Evolutionary conservation across 2,113 vertebrate species (phyloP), one percentile per base, ranked within the genome.

Genomic region (Entomyzon cyanotis): DNA sequence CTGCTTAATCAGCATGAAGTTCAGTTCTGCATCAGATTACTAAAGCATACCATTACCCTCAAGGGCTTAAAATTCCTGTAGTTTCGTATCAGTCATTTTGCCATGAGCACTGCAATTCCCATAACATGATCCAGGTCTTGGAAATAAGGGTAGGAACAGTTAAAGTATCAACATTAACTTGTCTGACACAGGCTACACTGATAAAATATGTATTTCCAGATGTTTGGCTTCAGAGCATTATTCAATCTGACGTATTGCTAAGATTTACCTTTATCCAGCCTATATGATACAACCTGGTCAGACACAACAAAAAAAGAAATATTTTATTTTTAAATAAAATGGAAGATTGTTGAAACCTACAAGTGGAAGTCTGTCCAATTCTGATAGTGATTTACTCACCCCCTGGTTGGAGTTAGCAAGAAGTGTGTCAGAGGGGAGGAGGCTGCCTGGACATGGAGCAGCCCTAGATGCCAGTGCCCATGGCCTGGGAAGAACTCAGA

Each of bases 161-260:
- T 65, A 58, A 82, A 96, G 53, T 96, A 94, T 59, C 81, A 91
- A 62, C 81, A 81, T 86, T 92, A 92, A 33, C 64, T 78, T 87
- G 70, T 92, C 81, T 93, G 82, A 91, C 90, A 70, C 24, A 67
- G 80, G 39, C 69, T 89, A 67, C 23, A 44, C 42, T 89, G 90
- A 96, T 96, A 96, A 93, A 95, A 94, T 93, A 94, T 89, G 21
- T 73, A 92, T 94, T 97, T 94, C 87, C 95, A 91, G 89, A 94
- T 75, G 91, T 95, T 96, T 96, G 77, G 76, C 92, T 89, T 46
- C 82, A 75, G 49, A 95, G 35, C 53, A 75, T 94, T 82, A 93
- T 93, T 93, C 75, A 89, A 92, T 92, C 42, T 83, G 94, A 92
- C 3, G 5, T 89, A 53, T 68, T 81, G 50, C 31, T 33, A 71